Conservation (phyloP, 2,888 invertebrate species). For the Cantharis flavilabris region DNA sequence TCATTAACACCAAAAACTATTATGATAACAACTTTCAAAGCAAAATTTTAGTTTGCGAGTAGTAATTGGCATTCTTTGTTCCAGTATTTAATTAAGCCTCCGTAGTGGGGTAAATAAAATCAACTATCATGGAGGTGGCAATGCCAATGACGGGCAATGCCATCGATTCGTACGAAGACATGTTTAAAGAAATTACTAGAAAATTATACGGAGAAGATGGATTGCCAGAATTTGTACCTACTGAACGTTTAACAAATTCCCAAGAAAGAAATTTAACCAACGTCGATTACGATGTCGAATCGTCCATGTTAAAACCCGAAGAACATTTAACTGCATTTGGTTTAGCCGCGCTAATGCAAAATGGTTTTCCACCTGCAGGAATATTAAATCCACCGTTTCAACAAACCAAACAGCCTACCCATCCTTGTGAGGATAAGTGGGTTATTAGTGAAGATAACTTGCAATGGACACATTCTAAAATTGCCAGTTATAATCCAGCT, state of each 20-base stretch:
- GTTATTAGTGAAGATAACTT: slow-evolving; percentile 72
- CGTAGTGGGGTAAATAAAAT: slow-evolving; percentile 8
- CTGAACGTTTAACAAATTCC: slow-evolving; percentile 46
- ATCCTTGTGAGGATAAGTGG: slow-evolving; percentile 60
- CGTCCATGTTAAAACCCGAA: slow-evolving; percentile 65
- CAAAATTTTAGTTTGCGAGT: neutral
- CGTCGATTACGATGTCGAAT: slow-evolving; percentile 59
- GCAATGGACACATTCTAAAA: slow-evolving; percentile 77
- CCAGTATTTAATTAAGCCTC: slow-evolving; percentile 17
- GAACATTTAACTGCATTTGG: slow-evolving; percentile 76
- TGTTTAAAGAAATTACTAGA: slow-evolving; percentile 90
- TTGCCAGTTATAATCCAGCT: slow-evolving; percentile 78
- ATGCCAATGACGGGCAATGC: slow-evolving; percentile 65
- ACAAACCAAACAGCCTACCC: slow-evolving; percentile 46
- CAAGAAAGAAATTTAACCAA: slow-evolving; percentile 52
- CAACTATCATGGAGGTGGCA: slow-evolving; percentile 54
- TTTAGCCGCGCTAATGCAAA: slow-evolving; percentile 77
- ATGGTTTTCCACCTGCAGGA: slow-evolving; percentile 70
- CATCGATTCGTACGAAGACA: slow-evolving; percentile 78
- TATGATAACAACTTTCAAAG: neutral
- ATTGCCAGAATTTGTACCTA: slow-evolving; percentile 51
- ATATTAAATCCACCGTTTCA: slow-evolving; percentile 66
- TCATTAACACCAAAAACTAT: neutral
- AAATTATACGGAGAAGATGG: slow-evolving; percentile 87
- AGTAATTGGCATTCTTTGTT: slow-evolving; percentile 3